A percentile compares a stretch with the other conserved stretches of the same genome.
phyloP scores from a whole-genome alignment of 2,113 vertebrate genomes.

The Sclerurus mexicanus region DNA sequence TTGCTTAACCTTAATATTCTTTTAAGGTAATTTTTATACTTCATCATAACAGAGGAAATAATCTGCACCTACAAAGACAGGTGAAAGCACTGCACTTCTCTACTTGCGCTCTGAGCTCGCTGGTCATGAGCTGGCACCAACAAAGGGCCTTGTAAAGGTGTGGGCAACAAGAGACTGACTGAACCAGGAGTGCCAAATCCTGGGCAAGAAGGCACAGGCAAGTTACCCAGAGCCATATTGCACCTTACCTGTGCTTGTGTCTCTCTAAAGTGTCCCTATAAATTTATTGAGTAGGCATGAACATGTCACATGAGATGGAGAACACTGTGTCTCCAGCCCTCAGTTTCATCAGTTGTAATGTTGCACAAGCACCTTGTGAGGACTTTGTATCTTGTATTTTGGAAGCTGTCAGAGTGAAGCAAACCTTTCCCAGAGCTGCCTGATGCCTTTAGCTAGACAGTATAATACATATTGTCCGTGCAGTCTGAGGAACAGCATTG shows the following conservation, averaged over 20 bases:
- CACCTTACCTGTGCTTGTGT: not conserved
- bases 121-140: not conserved
- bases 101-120: not conserved
- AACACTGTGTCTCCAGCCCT: not conserved
- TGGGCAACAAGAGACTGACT: rapidly evolving
- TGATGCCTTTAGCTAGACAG: not conserved
- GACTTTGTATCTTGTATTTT: not conserved
- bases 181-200: not conserved
- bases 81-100: not conserved
- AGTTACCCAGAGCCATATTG: not conserved
- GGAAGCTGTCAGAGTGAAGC: not conserved
- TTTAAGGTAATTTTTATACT: not conserved
- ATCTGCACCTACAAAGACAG: not conserved
- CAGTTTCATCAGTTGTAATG: not conserved
- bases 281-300: not conserved
- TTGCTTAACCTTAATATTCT: not conserved
- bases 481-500: not conserved
- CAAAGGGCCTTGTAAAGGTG: not conserved
- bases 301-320: rapidly evolving
- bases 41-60: not conserved
- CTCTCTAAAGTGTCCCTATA: not conserved
- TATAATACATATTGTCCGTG: not conserved
- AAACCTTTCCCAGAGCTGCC: not conserved
- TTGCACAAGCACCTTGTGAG: not conserved
- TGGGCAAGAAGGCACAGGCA: not conserved